These are phyloP conservation scores for Pristiophorus japonicus DNA, from an alignment of 2,113 vertebrate genomes.

Conservation along the genomic window DNA sequence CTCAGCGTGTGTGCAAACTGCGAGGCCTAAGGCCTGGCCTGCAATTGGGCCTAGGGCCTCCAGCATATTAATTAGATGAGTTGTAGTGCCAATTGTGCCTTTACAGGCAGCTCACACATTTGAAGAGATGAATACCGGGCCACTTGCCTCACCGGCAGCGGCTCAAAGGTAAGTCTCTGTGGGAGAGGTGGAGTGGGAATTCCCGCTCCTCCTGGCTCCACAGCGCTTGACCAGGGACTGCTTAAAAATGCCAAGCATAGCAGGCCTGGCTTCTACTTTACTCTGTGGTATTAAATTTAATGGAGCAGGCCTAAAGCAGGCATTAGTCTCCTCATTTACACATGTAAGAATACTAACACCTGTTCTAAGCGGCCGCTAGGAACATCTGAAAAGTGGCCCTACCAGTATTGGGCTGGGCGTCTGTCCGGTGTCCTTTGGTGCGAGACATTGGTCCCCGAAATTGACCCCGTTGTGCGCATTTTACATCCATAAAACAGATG, in stretches of 20 bases:
- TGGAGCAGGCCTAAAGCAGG: neutral
- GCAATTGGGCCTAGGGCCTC: neutral
- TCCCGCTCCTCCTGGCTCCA: neutral
- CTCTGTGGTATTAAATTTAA: neutral
- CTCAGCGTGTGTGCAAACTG: neutral
- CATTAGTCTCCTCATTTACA: neutral
- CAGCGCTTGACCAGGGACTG: too few species aligned
- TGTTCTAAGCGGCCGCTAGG: neutral
- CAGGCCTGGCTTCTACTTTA: neutral
- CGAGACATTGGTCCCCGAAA: neutral
- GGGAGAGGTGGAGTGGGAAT: neutral
- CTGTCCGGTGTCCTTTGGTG: neutral
- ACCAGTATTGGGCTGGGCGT: neutral
- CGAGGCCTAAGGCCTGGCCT: neutral
- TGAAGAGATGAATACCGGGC: neutral
- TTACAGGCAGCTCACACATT: neutral
- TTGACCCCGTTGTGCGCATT: neutral
- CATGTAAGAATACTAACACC: too few species aligned
- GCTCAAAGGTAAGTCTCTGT: neutral
- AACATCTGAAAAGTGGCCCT: neutral
- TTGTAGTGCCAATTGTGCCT: neutral
- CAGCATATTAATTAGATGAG: neutral
- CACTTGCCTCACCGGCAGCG: neutral
- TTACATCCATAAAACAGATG: neutral
- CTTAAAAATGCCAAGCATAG: neutral